phyloP scores from a whole-genome alignment of 2,888 invertebrate species.

The Drosophila prostipennis region DNA sequence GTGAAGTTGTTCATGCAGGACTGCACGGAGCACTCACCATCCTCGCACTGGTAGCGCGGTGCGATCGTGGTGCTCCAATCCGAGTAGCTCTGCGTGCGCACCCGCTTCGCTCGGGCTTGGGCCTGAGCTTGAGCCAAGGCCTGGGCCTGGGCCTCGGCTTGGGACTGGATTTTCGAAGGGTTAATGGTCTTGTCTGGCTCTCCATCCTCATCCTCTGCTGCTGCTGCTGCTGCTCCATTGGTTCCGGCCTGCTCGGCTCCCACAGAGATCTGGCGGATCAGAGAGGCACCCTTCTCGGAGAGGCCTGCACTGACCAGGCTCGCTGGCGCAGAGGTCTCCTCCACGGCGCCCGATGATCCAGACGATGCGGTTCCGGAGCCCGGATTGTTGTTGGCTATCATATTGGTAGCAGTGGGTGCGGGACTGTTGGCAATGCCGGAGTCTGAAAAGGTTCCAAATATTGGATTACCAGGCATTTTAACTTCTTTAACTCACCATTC shows the following conservation, averaged over 20 bases:
- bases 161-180: background rate
- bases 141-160: constrained; percentile 11
- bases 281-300: constrained; percentile 81
- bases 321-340: constrained; percentile 53
- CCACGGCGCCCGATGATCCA: constrained; percentile 1
- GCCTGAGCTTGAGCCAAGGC: constrained; percentile 13
- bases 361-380: background rate
- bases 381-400: constrained; percentile 16
- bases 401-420: constrained; percentile 61
- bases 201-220: background rate
- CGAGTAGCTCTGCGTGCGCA: constrained; percentile 83
- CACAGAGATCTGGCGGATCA: constrained; percentile 74
- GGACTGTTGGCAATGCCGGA: constrained; percentile 84
- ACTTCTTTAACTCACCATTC: constrained; percentile 80
- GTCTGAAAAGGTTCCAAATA: constrained; percentile 59
- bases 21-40: constrained; percentile 92
- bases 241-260: constrained; percentile 25
- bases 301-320: constrained; percentile 79
- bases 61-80: constrained; percentile 86
- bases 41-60: constrained; percentile 89
- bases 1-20: constrained; percentile 97
- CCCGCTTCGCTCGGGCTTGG: constrained; percentile 68
- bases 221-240: constrained; percentile 5
- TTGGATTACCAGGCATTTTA: too few relatives aligned
- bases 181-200: constrained; percentile 14